phyloP scores from a whole-genome alignment of 2,797 vertebrate species.

The Arrhamphus sclerolepis region DNA sequence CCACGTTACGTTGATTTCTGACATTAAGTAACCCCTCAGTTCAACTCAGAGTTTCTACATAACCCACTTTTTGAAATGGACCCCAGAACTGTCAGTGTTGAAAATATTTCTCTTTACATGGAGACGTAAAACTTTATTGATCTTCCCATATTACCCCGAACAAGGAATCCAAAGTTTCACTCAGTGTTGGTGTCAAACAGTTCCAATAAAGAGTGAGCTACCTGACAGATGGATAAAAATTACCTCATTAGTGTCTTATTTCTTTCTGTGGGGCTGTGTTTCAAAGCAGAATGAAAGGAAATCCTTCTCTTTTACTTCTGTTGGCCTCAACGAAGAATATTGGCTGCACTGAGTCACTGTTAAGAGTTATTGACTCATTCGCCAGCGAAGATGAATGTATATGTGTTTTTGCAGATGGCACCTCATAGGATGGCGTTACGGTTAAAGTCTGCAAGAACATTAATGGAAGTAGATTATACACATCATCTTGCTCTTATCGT shows the following conservation, averaged over 20 bases:
- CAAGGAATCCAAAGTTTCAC: background rate
- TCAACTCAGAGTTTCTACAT: no score
- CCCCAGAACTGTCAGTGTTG: no score
- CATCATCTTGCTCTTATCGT: slow-evolving; percentile 32
- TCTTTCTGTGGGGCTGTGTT: background rate
- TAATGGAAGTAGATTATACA: slow-evolving; percentile 54
- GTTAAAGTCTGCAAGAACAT: slow-evolving; percentile 5
- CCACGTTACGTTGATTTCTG: no score
- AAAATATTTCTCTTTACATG: no score
- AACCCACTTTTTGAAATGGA: no score
- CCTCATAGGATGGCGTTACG: slow-evolving; percentile 9
- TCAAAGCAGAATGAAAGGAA: slow-evolving; percentile 1
- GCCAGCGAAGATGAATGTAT: slow-evolving; percentile 26
- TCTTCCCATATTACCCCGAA: no score
- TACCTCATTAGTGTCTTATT: background rate
- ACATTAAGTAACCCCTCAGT: no score
- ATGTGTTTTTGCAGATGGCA: slow-evolving; percentile 1
- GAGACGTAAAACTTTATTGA: no score
- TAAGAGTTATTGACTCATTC: background rate
- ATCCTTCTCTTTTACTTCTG: background rate
- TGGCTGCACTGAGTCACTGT: background rate
- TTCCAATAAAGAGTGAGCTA: background rate
- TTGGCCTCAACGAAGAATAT: slow-evolving; percentile 2
- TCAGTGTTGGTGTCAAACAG: background rate
- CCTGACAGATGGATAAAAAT: background rate